phyloP scores from a whole-genome alignment of 2,113 vertebrate species.

The Dipodomys spectabilis region DNA sequence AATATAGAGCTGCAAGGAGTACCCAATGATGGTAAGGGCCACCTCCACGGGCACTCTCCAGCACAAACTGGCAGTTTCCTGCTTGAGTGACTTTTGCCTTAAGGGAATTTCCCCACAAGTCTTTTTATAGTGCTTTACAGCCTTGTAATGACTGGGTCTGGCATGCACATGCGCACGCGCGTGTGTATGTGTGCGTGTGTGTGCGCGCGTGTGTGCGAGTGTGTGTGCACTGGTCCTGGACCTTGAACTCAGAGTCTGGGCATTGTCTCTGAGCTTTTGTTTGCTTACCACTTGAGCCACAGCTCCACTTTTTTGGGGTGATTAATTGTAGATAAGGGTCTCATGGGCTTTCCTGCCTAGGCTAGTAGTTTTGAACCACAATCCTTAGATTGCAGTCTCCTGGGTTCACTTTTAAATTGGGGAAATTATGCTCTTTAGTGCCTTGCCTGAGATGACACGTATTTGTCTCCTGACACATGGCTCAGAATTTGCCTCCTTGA shows the following conservation, averaged over 20 bases:
- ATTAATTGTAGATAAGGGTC: too few relatives aligned
- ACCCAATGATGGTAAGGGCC: conserved; percentile 93
- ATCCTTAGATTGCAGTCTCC: too few relatives aligned
- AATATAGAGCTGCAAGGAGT: conserved; percentile 98
- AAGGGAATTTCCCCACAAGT: background rate
- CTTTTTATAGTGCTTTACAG: background rate
- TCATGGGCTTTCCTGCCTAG: too few relatives aligned
- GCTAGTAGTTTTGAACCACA: too few relatives aligned
- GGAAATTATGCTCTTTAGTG: background rate
- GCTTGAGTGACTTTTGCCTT: background rate
- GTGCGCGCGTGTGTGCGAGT: rapidly evolving
- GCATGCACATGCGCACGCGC: too few relatives aligned
- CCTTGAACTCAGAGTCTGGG: too few relatives aligned
- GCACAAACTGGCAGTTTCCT: background rate
- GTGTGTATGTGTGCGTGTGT: too few relatives aligned
- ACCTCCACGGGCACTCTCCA: rapidly evolving
- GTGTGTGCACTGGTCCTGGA: too few relatives aligned
- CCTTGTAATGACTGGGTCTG: background rate
- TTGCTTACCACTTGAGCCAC: too few relatives aligned
- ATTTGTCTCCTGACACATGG: background rate
- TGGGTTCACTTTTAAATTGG: conserved; percentile 37
- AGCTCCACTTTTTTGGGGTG: too few relatives aligned
- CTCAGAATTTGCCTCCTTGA: background rate
- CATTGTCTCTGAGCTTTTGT: too few relatives aligned
- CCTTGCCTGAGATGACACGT: background rate